Percentiles rank a stretch among this genome's conserved stretches.
Evolutionary conservation across 2,113 vertebrate genomes (phyloP).

Genomic region (Gallinago media): DNA sequence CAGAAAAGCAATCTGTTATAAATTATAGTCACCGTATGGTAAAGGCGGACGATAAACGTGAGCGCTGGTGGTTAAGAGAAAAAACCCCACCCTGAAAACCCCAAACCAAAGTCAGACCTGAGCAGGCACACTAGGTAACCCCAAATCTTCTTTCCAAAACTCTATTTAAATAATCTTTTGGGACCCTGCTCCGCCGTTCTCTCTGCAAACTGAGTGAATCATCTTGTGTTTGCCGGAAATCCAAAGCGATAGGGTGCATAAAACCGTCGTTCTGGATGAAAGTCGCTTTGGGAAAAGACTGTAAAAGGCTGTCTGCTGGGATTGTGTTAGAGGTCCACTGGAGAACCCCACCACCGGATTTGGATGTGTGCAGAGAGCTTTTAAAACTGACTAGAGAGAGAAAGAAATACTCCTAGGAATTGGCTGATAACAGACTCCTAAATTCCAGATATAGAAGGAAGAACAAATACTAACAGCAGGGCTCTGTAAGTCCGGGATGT

Average conservation of each 20-base stretch:
- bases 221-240: neutral
- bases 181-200: neutral
- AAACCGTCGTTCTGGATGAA: neutral
- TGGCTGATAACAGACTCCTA: slow-evolving; percentile 9
- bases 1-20: neutral
- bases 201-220: slow-evolving; percentile 22
- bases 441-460: neutral
- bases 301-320: slow-evolving; percentile 36
- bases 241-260: neutral
- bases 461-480: slow-evolving; percentile 21
- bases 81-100: neutral
- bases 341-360: neutral
- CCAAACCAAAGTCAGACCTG: neutral
- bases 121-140: neutral
- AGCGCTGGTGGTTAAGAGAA: neutral
- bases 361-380: slow-evolving; percentile 17
- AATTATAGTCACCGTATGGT: neutral
- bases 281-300: slow-evolving; percentile 39
- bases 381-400: slow-evolving; percentile 1
- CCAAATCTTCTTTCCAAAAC: neutral
- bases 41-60: neutral
- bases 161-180: neutral
- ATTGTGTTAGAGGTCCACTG: neutral
- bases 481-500: neutral
- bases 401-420: neutral